Percentiles rank a stretch among this genome's conserved stretches.
Evolutionary conservation across 2,888 invertebrate genomes (phyloP).

Genomic region (Agrochola macilenta): DNA sequence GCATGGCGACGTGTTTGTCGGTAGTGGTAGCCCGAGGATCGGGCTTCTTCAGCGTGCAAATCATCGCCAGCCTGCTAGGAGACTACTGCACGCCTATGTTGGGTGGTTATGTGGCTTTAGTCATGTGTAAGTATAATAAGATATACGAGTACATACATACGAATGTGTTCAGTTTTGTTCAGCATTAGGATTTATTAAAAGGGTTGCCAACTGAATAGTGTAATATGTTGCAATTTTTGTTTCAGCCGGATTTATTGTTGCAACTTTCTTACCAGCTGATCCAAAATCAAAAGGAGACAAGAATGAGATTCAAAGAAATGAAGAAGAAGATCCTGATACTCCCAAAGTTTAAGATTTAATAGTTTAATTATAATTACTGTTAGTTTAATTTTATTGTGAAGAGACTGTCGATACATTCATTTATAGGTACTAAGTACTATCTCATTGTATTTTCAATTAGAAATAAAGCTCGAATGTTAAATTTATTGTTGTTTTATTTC

Average conservation of each 20-base stretch:
- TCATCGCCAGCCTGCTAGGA: slow-evolving; percentile 78
- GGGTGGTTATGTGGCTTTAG: slow-evolving; percentile 76
- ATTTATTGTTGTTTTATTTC: neutral
- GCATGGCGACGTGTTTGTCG: slow-evolving; percentile 84
- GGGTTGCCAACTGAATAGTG: neutral
- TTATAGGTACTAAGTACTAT: slow-evolving; percentile 5
- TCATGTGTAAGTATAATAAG: slow-evolving; percentile 74
- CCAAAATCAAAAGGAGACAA: slow-evolving; percentile 28
- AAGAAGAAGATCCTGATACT: slow-evolving; percentile 11
- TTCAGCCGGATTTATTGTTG: slow-evolving; percentile 80
- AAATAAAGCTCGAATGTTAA: slow-evolving; percentile 2
- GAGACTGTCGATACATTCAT: slow-evolving; percentile 32
- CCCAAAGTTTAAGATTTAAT: slow-evolving; percentile 5
- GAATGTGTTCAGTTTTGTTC: neutral
- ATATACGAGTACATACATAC: neutral
- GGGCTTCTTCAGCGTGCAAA: slow-evolving; percentile 84
- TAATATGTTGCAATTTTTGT: slow-evolving; percentile 47
- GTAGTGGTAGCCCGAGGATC: slow-evolving; percentile 84
- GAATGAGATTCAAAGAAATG: slow-evolving; percentile 4
- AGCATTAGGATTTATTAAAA: neutral
- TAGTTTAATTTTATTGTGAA: slow-evolving; percentile 8
- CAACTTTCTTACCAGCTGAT: slow-evolving; percentile 79
- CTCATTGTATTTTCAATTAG: slow-evolving; percentile 20
- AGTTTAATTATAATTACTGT: neutral
- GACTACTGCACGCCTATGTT: slow-evolving; percentile 80